A percentile compares a stretch with the other conserved stretches of the same genome.
phyloP scores from a whole-genome alignment of 2,113 vertebrate genomes.

The Chascanopsetta lugubris region DNA sequence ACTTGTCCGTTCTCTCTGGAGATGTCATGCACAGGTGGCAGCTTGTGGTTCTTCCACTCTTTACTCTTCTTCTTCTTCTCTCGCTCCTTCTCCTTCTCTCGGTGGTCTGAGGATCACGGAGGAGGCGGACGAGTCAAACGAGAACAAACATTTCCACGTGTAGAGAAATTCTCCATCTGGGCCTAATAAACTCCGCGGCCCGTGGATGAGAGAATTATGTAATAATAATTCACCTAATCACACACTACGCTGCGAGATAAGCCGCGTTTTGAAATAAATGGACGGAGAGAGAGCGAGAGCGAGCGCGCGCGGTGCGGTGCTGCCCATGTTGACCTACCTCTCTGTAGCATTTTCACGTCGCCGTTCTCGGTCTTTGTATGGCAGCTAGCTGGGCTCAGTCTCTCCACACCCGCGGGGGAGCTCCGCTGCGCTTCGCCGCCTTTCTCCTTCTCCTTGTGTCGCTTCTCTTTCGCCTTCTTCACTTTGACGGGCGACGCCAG shows the following conservation, averaged over 20 bases:
- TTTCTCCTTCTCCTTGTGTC: conserved; percentile 87
- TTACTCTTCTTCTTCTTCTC: conserved; percentile 88
- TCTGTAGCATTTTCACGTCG: conserved; percentile 72
- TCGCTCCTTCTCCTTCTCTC: conserved; percentile 83
- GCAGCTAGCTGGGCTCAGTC: conserved; percentile 75
- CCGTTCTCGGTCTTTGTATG: conserved; percentile 81
- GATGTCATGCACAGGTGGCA: conserved; percentile 87
- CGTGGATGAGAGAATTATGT: conserved; percentile 33
- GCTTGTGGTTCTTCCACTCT: conserved; percentile 88
- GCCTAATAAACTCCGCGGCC: conserved; percentile 72
- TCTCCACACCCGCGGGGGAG: conserved; percentile 64
- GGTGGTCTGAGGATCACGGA: conserved; percentile 86
- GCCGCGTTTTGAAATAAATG: too few species aligned
- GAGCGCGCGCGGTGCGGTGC: background rate
- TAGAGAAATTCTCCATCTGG: conserved; percentile 61
- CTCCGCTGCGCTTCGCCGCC: conserved; percentile 76
- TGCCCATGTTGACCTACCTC: conserved; percentile 57
- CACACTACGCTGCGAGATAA: too few species aligned
- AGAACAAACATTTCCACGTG: conserved; percentile 75
- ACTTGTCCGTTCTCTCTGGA: conserved; percentile 90
- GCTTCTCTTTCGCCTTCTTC: conserved; percentile 86
- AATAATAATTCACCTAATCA: conserved; percentile 34
- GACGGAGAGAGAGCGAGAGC: too few species aligned
- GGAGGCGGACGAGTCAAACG: conserved; percentile 50
- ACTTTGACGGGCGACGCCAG: conserved; percentile 78